Percentiles rank a stretch among this genome's conserved stretches.
Conservation (phyloP, 1,140 invertebrate species). For the Caligus rogercresseyi region DNA sequence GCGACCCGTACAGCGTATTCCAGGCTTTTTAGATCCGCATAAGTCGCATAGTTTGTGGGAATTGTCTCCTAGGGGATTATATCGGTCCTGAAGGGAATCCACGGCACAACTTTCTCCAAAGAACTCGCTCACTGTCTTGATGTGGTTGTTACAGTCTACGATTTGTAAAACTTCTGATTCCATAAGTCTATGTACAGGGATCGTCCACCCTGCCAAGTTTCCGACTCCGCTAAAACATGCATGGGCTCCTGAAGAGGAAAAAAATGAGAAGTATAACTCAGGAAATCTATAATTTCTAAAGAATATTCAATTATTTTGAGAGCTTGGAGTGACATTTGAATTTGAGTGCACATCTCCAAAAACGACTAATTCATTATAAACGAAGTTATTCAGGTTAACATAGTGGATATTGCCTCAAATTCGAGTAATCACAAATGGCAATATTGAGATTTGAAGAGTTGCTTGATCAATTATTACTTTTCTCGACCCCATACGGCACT, state of each 20-base stretch:
- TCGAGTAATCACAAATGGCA: no score
- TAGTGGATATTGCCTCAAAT: no score
- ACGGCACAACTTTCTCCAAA: slow-evolving; percentile 83
- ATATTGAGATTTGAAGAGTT: no score
- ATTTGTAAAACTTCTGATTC: slow-evolving; percentile 55
- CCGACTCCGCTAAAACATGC: slow-evolving; percentile 83
- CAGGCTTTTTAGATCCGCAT: slow-evolving; percentile 56
- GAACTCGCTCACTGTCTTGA: slow-evolving; percentile 72
- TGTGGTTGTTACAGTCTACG: slow-evolving; percentile 86
- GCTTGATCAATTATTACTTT: no score
- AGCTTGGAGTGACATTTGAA: no score
- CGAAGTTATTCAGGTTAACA: no score
- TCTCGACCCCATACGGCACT: no score
- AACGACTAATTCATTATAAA: no score
- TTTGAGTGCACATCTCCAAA: no score
- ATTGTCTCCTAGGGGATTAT: slow-evolving; percentile 43
- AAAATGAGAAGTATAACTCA: no score
- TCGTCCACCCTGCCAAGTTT: slow-evolving; percentile 74
- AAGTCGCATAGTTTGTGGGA: slow-evolving; percentile 59
- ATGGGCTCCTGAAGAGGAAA: slow-evolving; percentile 36
- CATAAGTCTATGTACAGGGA: slow-evolving; percentile 65
- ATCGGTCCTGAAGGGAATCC: slow-evolving; percentile 46
- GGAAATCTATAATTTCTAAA: no score
- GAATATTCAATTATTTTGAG: no score
- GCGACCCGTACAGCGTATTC: slow-evolving; percentile 55